Evolutionary conservation across 2,888 invertebrate genomes (phyloP), one percentile per base, ranked within the genome.

Genomic region (Creontiades dilutus): DNA sequence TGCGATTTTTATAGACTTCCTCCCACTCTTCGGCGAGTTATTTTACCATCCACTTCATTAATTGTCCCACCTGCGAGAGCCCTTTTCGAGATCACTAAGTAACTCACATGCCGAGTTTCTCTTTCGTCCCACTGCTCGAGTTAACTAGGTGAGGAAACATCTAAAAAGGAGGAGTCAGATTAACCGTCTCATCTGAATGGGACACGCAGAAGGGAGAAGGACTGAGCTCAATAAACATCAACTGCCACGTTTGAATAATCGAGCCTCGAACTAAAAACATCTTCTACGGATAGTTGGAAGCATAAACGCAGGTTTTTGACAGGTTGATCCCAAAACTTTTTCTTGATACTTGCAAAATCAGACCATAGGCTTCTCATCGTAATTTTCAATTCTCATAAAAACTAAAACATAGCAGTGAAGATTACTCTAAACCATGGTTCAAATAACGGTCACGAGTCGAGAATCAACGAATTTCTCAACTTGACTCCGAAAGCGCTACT

Each of bases 1-100:
- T 61, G 85, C 85, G 85, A 85, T 85, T 85, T 84, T 85, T 85
- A 85, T 85, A 85, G 85, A 85, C 85, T n/a, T 85, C 61, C 85
- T 37, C 85, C 85, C 85, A 85, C 85, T 61, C 85, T 85, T 23
- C 14, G 27, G 14, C n/a, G 57, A 85, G 85, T 85, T 85, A 85
- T 61, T 85, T 85, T 85, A 57, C 85, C 85, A 61, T 82, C 82
- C 82, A 82, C 52, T 82, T 82, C 52, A 82, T 82, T 82, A 82
- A 82, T 82, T 82, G 82, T 82, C 85, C 85, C 85, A 85, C 85
- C 85, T 85, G 85, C 55, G 68, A 68, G 11, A n/a, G 48, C 48
- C 82, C 82, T 82, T 19, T 46, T 78, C 9, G 46, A 78, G 16
- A 46, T 78, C 78, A 78, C 46, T 19, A 46, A 78, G 78, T 46